Percentiles rank a stretch among this genome's conserved stretches.
Evolutionary conservation across 2,888 invertebrate species (phyloP).

Genomic region (Nudaria mundana): DNA sequence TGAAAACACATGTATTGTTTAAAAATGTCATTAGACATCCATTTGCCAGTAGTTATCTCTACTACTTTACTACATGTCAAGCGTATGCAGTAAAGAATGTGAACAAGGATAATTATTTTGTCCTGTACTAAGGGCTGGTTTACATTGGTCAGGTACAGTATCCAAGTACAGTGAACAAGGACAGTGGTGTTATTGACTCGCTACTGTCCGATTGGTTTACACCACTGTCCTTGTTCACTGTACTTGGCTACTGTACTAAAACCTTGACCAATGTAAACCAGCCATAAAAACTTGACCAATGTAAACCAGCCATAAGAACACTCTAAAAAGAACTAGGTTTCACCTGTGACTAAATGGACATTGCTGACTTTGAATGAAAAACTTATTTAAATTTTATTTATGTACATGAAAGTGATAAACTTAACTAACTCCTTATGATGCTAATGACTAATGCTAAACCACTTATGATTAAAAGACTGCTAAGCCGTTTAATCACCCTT

Average conservation of each 20-base stretch:
- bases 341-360: conserved; percentile 39
- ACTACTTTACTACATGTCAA: conserved; percentile 21
- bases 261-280: no score
- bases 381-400: conserved; percentile 28
- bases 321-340: conserved; percentile 34
- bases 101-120: conserved; percentile 10
- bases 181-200: no score
- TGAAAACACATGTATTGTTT: no score
- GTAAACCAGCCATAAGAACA: conserved; percentile 16
- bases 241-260: no score
- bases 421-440: conserved; percentile 11
- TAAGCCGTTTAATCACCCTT: conserved; percentile 19
- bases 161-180: no score
- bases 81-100: neutral
- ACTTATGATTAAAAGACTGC: conserved; percentile 4
- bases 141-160: no score
- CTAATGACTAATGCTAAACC: conserved; percentile 26
- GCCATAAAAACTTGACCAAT: no score
- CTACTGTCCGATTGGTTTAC: no score
- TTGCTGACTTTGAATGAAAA: conserved; percentile 46
- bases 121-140: no score
- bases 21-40: no score
- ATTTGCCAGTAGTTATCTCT: no score
- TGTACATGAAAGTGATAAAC: conserved; percentile 11
- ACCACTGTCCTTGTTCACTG: no score